Evolutionary conservation across 1,140 invertebrate genomes (phyloP), one percentile per base, ranked within the genome.

Genomic region (Theocolax elegans): DNA sequence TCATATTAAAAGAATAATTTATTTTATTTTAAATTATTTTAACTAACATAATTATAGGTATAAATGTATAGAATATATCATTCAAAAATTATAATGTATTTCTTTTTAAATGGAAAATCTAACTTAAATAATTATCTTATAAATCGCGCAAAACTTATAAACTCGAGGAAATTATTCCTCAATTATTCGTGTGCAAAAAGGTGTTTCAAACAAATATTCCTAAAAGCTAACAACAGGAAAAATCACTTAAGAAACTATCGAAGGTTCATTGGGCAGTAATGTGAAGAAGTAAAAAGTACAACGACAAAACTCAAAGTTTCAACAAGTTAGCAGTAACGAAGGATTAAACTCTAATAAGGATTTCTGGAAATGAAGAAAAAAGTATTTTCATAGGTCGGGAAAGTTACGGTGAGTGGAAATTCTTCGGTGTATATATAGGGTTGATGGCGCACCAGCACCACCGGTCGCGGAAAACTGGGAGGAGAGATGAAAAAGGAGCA

Each of bases 261-360:
- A 70, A 64, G 64, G 67, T 70, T 42, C 40, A 70, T 70, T 29
- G 2, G 31, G 53, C 25, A 15, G 38, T 46, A 58, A 63, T 54
- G 44, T 27, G 23, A 31, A 69, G 35, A 13, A 48, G 10, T 35
- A 4, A 63, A 64, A 70, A 23, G 27, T 40, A n/a, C 21, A 56
- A 70, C 21, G 67, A 27, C 15, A 56, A 70, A 25, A 35, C 31
- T 10, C 29, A 13, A 70, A 70, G 67, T 70, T 70, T 58, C 38
- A 64, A 48, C 51, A 64, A 70, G 67, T 70, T 64, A 19, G 8
- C 23, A 40, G 15, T 25, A 19, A 38, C 58, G 27, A 53, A 53
- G 64, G 70, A 72, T 72, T 67, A 72, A 72, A 72, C 31, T 72
- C 63, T 72, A 72, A 72, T 72, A 72, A 67, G 64, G 70, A 72